A percentile compares a stretch with the other conserved stretches of the same genome.
phyloP scores from a whole-genome alignment of 1,140 invertebrate genomes.

The Leptinotarsa undecemlineata region DNA sequence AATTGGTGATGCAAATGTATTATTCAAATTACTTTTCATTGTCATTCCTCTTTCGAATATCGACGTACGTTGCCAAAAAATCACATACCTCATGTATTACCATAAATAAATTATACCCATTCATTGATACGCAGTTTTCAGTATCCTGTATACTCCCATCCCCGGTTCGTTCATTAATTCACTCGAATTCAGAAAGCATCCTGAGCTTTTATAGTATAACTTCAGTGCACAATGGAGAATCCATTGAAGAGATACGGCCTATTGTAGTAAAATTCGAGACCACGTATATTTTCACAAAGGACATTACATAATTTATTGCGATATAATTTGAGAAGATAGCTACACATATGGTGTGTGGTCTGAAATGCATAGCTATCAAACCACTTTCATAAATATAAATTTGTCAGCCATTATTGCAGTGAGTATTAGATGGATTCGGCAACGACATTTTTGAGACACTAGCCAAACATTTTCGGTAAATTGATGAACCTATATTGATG shows the following conservation, averaged over 20 bases:
- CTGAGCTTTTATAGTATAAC: not conserved
- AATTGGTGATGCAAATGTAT: too few relatives aligned
- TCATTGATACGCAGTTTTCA: too few relatives aligned
- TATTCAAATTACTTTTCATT: too few relatives aligned
- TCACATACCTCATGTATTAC: too few relatives aligned
- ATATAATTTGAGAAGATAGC: conserved; percentile 1
- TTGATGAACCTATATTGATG: too few relatives aligned
- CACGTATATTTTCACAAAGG: not conserved
- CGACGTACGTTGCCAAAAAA: too few relatives aligned
- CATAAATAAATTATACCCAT: too few relatives aligned
- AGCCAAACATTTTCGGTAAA: too few relatives aligned
- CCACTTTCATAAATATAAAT: conserved; percentile 4
- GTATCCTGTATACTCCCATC: not conserved
- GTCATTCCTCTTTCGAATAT: too few relatives aligned
- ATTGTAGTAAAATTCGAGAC: conserved; percentile 8
- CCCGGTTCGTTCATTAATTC: not conserved
- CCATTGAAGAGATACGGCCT: conserved; percentile 1
- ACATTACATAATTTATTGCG: conserved; percentile 8
- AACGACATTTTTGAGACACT: not conserved
- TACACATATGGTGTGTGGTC: conserved; percentile 2
- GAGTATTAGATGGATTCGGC: not conserved
- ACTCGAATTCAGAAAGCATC: not conserved
- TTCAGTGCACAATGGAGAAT: not conserved
- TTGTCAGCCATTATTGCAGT: not conserved
- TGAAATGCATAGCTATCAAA: not conserved